These are phyloP conservation scores for Temnopleurus reevesii DNA, from an alignment of 53 echinoderm and acorn worm species.

Conservation along the genomic window DNA sequence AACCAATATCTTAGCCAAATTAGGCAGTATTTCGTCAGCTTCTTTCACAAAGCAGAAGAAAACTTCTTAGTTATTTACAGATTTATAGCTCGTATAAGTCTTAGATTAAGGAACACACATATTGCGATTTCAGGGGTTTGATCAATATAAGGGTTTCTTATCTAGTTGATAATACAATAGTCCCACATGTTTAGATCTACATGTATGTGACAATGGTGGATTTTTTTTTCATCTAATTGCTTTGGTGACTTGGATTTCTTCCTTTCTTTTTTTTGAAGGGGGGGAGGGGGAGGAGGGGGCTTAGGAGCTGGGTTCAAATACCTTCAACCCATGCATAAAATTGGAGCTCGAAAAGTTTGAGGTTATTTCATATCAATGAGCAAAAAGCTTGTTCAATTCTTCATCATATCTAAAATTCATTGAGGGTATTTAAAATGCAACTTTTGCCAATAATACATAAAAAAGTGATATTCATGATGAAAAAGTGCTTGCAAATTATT, in stretches of 20 bases:
- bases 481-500: too few relatives aligned
- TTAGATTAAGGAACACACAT: neutral
- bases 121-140: neutral
- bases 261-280: too few relatives aligned
- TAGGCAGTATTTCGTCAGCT: neutral
- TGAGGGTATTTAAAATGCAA: too few relatives aligned
- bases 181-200: neutral
- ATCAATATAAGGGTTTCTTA: neutral
- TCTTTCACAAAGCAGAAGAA: neutral
- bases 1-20: neutral
- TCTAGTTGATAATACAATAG: neutral
- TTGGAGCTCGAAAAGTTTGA: too few relatives aligned
- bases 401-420: too few relatives aligned
- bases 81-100: neutral
- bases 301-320: too few relatives aligned
- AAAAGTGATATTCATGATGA: too few relatives aligned
- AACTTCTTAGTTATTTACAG: slow-evolving; percentile 12
- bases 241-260: neutral
- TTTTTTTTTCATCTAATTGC: neutral
- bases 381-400: too few relatives aligned
- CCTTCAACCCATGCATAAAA: too few relatives aligned
- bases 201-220: neutral
- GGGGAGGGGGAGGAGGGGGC: too few relatives aligned
- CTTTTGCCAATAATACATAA: too few relatives aligned
- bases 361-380: too few relatives aligned